These are phyloP conservation scores for Apis mellifera DNA, from an alignment of 1,140 invertebrate species.

Conservation along the genomic window Amel_HAv3.1 CM009931.2:734501-735000, in stretches of 20 bases:
- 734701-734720: constrained; percentile 27
- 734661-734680: constrained; percentile 20
- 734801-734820: constrained; percentile 58
- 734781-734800: constrained; percentile 48
- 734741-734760: constrained; percentile 70
- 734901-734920: constrained; percentile 75
- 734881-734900: constrained; percentile 73
- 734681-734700: constrained; percentile 16
- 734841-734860: background rate
- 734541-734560: background rate
- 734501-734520: no score
- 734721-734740: constrained; percentile 64
- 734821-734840: constrained; percentile 43
- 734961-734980: background rate
- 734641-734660: constrained; percentile 40
- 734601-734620: constrained; percentile 34
- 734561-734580: background rate
- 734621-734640: constrained; percentile 15
- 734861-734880: constrained; percentile 53
- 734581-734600: constrained; percentile 12
- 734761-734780: constrained; percentile 61
- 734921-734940: constrained; percentile 49
- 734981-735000: background rate
- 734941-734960: constrained; percentile 65
- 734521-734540: no score